Conservation (phyloP, 1,140 invertebrate genomes). For the Tetramorium alpestre region DNA sequence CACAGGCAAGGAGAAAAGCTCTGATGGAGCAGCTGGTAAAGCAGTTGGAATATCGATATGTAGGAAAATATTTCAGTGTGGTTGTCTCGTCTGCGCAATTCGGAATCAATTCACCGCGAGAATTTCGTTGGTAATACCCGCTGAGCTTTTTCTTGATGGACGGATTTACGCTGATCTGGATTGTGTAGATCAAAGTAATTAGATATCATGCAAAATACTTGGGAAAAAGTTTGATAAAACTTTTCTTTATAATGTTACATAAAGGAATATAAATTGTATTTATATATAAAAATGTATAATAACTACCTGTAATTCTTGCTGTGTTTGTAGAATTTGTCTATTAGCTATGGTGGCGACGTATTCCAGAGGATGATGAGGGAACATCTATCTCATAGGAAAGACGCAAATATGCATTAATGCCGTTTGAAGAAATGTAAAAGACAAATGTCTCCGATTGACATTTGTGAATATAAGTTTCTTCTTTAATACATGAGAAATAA, state of each 20-base stretch:
- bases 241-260: background rate
- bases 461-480: background rate
- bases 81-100: background rate
- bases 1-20: background rate
- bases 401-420: background rate
- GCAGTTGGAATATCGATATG: slow-evolving; percentile 62
- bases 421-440: background rate
- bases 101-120: background rate
- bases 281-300: background rate
- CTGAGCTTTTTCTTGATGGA: background rate
- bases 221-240: background rate
- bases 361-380: slow-evolving; percentile 58
- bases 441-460: background rate
- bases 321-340: slow-evolving; percentile 38
- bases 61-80: slow-evolving; percentile 50
- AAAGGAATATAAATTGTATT: background rate
- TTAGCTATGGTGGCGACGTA: slow-evolving; percentile 35
- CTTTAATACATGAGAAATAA: background rate
- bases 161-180: slow-evolving; percentile 38
- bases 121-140: slow-evolving; percentile 8
- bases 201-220: background rate
- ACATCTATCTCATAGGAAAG: slow-evolving; percentile 27
- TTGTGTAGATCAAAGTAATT: background rate
- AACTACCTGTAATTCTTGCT: slow-evolving; percentile 41
- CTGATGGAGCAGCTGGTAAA: slow-evolving; percentile 54